phyloP scores from a whole-genome alignment of 1,140 invertebrate genomes.

The Drosophila insularis region DNA sequence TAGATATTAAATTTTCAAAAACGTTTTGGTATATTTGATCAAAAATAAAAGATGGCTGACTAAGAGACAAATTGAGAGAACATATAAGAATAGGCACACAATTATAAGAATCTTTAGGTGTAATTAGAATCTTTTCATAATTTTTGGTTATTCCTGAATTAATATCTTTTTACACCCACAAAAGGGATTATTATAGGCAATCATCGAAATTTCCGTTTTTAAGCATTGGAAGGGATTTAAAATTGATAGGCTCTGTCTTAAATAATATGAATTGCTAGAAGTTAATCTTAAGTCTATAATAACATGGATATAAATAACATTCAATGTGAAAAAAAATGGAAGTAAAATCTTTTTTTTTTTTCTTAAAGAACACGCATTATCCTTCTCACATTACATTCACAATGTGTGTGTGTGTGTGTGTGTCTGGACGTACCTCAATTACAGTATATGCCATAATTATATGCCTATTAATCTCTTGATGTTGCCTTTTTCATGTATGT shows the following conservation, averaged over 20 bases:
- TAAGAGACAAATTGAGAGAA: too few species aligned
- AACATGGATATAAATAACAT: slow-evolving; percentile 3
- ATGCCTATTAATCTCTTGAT: slow-evolving; percentile 4
- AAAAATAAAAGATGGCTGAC: too few species aligned
- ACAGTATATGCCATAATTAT: slow-evolving; percentile 3
- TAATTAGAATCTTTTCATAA: too few species aligned
- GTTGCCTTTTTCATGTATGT: neutral
- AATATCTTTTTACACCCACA: too few species aligned
- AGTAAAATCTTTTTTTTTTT: neutral
- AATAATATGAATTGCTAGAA: neutral
- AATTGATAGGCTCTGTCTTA: neutral
- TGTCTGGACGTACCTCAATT: neutral
- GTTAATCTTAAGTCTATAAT: slow-evolving; percentile 4
- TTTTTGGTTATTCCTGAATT: too few species aligned
- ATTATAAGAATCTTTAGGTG: too few species aligned
- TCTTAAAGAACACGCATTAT: neutral
- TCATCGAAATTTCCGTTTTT: neutral
- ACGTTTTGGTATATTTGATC: too few species aligned
- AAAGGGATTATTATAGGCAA: neutral
- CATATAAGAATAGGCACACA: too few species aligned
- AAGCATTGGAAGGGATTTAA: neutral
- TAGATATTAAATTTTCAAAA: too few species aligned
- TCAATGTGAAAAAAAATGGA: neutral
- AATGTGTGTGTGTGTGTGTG: too few species aligned
- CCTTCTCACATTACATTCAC: slow-evolving; percentile 5